Evolutionary conservation across 2,888 invertebrate genomes (phyloP), one percentile per base, ranked within the genome.

Genomic region (Nematopogon swammerdamellus): DNA sequence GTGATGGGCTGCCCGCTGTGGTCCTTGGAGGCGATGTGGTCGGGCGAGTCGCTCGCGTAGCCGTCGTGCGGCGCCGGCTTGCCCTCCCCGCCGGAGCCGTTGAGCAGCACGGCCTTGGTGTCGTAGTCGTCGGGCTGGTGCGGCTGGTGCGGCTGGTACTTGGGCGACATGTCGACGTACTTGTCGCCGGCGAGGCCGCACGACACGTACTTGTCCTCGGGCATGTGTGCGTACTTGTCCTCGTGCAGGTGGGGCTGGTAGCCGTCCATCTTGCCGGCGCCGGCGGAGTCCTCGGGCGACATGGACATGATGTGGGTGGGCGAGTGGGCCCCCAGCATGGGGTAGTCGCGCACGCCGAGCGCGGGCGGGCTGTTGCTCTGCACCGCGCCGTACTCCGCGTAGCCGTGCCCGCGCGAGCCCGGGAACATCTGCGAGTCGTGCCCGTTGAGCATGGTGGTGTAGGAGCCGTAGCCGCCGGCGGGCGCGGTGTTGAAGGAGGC

Each of bases 381-480:
- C 4, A 70, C 64, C 50, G 82, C 75, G 1, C 80, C 72, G 59
- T 85, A 85, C 52, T 85, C 85, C 2, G 50, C 45, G 57, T 79
- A 80, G 18, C 73, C 63, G 62, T 88, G 88, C 2, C 87, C 73
- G 64, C 81, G 76, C 1, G 84, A 82, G 1, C 75, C 64, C 2
- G 77, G 69, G 63, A 91, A 91, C 62, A 91, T 80, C 58, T 89
- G 88, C 10, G 84, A 83, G 55, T 91, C 91, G 65, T 91, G 91
- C 1, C 87, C 84, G 52, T 87, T 87, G 48, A 88, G 65, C 67
- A 87, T 86, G 6, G 85, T 83, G 25, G 87, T 85, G 60, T 88
- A 88, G 0, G 84, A 82, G 10, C 81, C 79, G 51, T 80, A 82
- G 57, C 85, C 80, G 53, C 83, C 72, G 30, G 84, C 81, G 45